phyloP scores from a whole-genome alignment of 2,797 vertebrate species.

The Brachyalestes nurse region DNA sequence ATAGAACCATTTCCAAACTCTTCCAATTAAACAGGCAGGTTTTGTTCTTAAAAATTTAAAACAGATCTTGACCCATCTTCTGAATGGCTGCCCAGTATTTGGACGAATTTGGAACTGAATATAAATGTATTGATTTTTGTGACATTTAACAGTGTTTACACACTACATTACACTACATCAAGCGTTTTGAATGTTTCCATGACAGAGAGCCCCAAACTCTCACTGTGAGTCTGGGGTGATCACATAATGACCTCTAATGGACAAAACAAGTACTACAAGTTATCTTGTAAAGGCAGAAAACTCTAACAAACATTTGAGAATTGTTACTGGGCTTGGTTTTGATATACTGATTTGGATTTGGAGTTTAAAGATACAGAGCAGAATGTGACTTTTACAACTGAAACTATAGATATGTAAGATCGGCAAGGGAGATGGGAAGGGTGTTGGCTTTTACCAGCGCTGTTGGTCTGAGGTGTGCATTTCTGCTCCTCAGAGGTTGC shows the following conservation, averaged over 20 bases:
- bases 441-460: constrained; percentile 25
- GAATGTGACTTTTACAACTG: neutral
- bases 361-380: neutral
- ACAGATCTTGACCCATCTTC: too few relatives aligned
- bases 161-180: too few relatives aligned
- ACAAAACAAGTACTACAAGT: constrained; percentile 50
- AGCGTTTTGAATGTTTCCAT: too few relatives aligned
- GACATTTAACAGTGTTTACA: too few relatives aligned
- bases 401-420: neutral
- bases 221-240: neutral
- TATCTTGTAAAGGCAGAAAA: too few relatives aligned
- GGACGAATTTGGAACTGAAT: too few relatives aligned
- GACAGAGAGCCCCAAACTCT: too few relatives aligned
- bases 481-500: constrained; percentile 56
- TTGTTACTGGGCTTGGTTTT: neutral
- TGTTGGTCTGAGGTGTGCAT: constrained; percentile 2
- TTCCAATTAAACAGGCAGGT: too few relatives aligned
- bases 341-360: neutral
- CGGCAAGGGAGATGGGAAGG: neutral
- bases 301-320: neutral
- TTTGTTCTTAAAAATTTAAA: too few relatives aligned
- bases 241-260: constrained; percentile 69
- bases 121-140: too few relatives aligned
- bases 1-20: too few relatives aligned
- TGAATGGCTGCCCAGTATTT: too few relatives aligned